Evolutionary conservation across 2,888 invertebrate genomes (phyloP), one percentile per base, ranked within the genome.

Genomic region (Hirudinaria manillensis): DNA sequence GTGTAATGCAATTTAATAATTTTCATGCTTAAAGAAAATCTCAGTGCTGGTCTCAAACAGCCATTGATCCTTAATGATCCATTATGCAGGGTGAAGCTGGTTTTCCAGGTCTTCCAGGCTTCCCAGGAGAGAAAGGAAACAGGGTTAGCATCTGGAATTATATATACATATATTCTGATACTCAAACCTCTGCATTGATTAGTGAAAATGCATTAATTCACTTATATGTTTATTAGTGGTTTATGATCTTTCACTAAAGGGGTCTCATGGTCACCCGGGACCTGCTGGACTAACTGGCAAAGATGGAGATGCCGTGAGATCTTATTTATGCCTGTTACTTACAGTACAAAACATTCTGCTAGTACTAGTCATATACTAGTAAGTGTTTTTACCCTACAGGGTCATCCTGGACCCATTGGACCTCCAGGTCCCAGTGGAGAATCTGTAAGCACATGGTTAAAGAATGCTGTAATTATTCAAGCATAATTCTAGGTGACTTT

Each of bases 21-120:
- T n/a, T n/a, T n/a, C n/a, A n/a, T n/a, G n/a, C n/a, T n/a, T n/a
- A n/a, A n/a, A n/a, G n/a, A n/a, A n/a, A n/a, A n/a, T n/a, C n/a
- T n/a, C n/a, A n/a, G n/a, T n/a, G n/a, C n/a, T n/a, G n/a, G n/a
- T n/a, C n/a, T n/a, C n/a, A n/a, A n/a, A n/a, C n/a, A 16, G 16
- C 45, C 45, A 4, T 45, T 45, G 32, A 74, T 74, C 24, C n/a
- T 34, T 34, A 73, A 32, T 16, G 16, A 36, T 45, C n/a, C 1
- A 61, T 36, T 61, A 70, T 75, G 32, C 72, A 82, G 82, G 93
- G 93, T 6, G 92, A 92, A 81, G 89, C 89, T 80, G 93, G 93
- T 0, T 87, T 90, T 72, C 89, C 90, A 7, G 93, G 93, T 2
- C 84, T 90, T 36, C 89, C 90, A 21, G 91, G 92, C 0, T 72